Evolutionary conservation across 2,797 vertebrate species (phyloP), one percentile per base, ranked within the genome.

Genomic region (Chrysocyon brachyurus): DNA sequence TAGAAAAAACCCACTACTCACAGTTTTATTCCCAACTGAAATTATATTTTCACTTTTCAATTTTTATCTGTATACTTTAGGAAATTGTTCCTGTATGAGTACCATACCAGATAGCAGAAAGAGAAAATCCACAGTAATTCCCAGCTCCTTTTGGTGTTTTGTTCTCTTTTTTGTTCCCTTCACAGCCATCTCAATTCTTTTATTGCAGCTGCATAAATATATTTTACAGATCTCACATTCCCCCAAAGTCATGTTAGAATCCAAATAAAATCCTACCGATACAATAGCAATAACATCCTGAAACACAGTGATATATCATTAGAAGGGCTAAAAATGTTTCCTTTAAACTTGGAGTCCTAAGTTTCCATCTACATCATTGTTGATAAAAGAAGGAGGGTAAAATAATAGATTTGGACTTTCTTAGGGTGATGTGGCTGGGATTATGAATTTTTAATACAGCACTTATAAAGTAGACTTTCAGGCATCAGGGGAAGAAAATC

Each of bases 241-340:
- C 96, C 92, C 96, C 49, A 95, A 97, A 94, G 97, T 89, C 88
- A 86, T 94, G 94, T 96, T 92, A 96, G 88, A 95, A 96, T 49
- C 96, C 96, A 97, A 89, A 96, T 97, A 96, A 97, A 97, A 95
- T 89, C 56, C 75, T 86, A 82, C 64, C 61, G 57, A 92, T 91
- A 92, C 33, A 79, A 93, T 63, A 94, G 82, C 72, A 96, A 72
- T 92, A 90, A 73, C 66, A 95, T 90, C 66, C 79, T 73, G 81
- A 96, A 94, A 85, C 36, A 83, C 77, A 78, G 84, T 85, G 78
- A 97, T 94, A 52, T 54, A 92, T 97, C 95, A 96, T 87, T 19
- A 57, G 77, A 75, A 78, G 73, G 87, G 40, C 90, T 95, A 72
- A 96, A 90, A 91, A 87, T 91, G 46, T 90, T 95, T 97, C 64